Evolutionary conservation across 2,888 invertebrate species (phyloP).

Genomic region (Caenorhabditis doughertyi): DNA sequence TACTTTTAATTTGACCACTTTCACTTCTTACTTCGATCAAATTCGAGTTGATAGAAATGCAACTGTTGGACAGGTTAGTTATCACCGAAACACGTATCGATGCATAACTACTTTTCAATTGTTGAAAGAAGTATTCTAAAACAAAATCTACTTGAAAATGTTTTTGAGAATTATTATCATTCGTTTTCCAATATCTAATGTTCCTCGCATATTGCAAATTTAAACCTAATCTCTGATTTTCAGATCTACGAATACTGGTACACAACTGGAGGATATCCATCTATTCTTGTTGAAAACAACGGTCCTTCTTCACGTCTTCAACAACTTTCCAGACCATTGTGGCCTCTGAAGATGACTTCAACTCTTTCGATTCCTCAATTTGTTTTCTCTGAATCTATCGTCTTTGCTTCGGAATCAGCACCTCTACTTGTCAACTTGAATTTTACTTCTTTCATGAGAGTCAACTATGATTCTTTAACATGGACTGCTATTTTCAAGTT

Average conservation of each 20-base stretch:
- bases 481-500: slow-evolving; percentile 73
- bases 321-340: slow-evolving; percentile 62
- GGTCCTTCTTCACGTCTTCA: slow-evolving; percentile 61
- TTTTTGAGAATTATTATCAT: too few species aligned
- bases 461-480: slow-evolving; percentile 73
- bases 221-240: neutral
- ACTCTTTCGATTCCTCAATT: slow-evolving; percentile 67
- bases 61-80: slow-evolving; percentile 67
- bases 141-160: too few species aligned
- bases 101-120: too few species aligned
- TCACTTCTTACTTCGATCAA: slow-evolving; percentile 68
- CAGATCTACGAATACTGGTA: slow-evolving; percentile 74
- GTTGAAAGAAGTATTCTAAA: too few species aligned
- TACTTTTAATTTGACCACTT: slow-evolving; percentile 68
- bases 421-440: slow-evolving; percentile 71
- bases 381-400: slow-evolving; percentile 66
- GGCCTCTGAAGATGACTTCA: slow-evolving; percentile 67
- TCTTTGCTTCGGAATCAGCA: slow-evolving; percentile 62
- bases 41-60: slow-evolving; percentile 68
- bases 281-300: slow-evolving; percentile 67
- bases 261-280: slow-evolving; percentile 71
- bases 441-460: slow-evolving; percentile 73
- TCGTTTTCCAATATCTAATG: too few species aligned
- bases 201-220: too few species aligned
- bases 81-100: too few species aligned